These are phyloP conservation scores for Passer domesticus DNA, from an alignment of 2,113 vertebrate species.

Conservation along the genomic window DNA sequence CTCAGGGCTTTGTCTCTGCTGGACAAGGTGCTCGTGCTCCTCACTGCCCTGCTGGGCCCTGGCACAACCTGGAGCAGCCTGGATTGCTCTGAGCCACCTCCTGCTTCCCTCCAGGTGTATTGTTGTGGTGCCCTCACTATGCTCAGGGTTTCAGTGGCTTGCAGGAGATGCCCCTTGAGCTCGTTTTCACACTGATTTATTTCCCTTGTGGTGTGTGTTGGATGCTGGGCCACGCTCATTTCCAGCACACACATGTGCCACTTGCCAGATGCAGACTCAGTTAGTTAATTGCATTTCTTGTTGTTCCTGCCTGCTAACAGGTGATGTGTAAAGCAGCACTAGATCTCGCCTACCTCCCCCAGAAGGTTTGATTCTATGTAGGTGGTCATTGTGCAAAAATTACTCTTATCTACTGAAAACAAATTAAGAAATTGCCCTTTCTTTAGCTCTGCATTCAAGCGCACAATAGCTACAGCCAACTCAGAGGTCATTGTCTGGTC, in stretches of 20 bases:
- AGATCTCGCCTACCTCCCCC: neutral
- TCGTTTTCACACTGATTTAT: neutral
- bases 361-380: neutral
- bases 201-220: neutral
- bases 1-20: neutral
- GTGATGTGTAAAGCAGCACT: neutral
- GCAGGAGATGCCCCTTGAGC: neutral
- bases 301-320: constrained; percentile 6
- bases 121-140: neutral
- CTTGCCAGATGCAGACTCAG: neutral
- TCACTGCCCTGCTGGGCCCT: neutral
- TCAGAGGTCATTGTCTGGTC: constrained; percentile 48
- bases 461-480: constrained; percentile 35
- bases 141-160: neutral
- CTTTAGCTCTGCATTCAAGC: constrained; percentile 25
- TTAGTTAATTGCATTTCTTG: constrained; percentile 30
- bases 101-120: neutral
- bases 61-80: neutral
- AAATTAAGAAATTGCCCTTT: constrained; percentile 57
- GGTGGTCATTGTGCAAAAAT: constrained; percentile 39
- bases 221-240: neutral
- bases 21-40: neutral
- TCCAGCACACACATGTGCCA: neutral
- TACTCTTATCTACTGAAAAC: constrained; percentile 49
- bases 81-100: neutral